These are phyloP conservation scores for Bimastos eiseni DNA, from an alignment of 2,888 invertebrate genomes.

Conservation along the genomic window DNA sequence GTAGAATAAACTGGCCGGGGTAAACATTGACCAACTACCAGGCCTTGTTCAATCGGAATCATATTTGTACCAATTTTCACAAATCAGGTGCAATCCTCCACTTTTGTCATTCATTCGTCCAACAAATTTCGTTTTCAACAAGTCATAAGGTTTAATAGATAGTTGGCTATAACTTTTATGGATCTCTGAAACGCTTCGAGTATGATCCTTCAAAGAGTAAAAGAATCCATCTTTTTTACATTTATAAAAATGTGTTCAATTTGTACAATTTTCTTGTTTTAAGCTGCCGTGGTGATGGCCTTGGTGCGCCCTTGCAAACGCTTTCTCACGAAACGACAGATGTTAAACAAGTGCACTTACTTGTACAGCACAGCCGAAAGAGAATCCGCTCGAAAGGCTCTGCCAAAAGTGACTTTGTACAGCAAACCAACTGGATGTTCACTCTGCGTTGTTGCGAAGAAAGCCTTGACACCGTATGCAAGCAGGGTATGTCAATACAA, in stretches of 20 bases:
- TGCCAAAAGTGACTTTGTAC: conserved; percentile 25
- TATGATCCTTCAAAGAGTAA: too few species aligned
- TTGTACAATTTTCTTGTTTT: background rate
- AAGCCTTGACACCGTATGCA: conserved; percentile 22
- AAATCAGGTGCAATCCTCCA: too few species aligned
- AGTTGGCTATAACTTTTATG: background rate
- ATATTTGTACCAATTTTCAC: too few species aligned
- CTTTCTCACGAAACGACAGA: background rate
- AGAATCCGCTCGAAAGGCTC: background rate
- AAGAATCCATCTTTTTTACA: background rate
- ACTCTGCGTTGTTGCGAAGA: conserved; percentile 30
- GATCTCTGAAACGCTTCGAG: background rate
- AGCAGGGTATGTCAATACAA: conserved; percentile 19
- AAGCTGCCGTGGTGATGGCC: background rate
- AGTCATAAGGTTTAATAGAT: too few species aligned
- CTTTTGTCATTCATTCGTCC: too few species aligned
- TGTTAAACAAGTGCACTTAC: background rate
- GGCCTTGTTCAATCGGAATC: too few species aligned
- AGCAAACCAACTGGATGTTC: conserved; percentile 29
- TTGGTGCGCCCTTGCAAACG: background rate
- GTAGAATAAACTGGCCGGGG: too few species aligned
- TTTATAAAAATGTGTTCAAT: background rate
- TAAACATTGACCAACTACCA: too few species aligned
- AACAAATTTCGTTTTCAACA: too few species aligned
- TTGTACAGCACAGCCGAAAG: background rate